These are phyloP conservation scores for Cyprinodon tularosa DNA, from an alignment of 2,113 vertebrate genomes.

Conservation along the genomic window DNA sequence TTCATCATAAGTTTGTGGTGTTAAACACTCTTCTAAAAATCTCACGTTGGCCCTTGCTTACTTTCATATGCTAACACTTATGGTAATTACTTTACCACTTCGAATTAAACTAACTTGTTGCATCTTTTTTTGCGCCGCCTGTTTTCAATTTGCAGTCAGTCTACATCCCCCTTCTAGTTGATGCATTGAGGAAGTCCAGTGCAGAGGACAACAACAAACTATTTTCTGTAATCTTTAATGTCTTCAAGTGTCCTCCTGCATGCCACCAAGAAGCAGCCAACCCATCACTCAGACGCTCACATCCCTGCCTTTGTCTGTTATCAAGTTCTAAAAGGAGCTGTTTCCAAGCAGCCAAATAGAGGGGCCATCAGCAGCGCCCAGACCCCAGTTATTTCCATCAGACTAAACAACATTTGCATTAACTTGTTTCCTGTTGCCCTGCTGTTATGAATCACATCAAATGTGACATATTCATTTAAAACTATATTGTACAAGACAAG, in stretches of 20 bases:
- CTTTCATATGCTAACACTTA: too few relatives aligned
- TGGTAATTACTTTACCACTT: not conserved
- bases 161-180: not conserved
- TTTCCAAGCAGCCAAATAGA: conserved; percentile 26
- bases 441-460: conserved; percentile 52
- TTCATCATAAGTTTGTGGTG: too few relatives aligned
- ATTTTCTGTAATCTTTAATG: conserved; percentile 31
- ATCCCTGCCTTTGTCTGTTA: conserved; percentile 50
- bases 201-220: conserved; percentile 22
- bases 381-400: conserved; percentile 43
- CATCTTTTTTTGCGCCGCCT: fast-evolving
- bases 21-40: too few relatives aligned
- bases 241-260: conserved; percentile 32
- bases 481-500: conserved; percentile 16
- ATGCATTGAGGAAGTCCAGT: conserved; percentile 21
- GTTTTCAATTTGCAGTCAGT: not conserved
- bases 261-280: conserved; percentile 29
- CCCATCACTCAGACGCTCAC: conserved; percentile 55
- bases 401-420: conserved; percentile 27
- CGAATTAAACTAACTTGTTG: not conserved
- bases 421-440: conserved; percentile 24
- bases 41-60: too few relatives aligned
- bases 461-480: conserved; percentile 26
- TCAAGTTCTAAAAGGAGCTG: conserved; percentile 35
- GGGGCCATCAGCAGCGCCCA: conserved; percentile 27